Conservation (phyloP, 2,888 invertebrate species). For the Prosapia bicincta region DNA sequence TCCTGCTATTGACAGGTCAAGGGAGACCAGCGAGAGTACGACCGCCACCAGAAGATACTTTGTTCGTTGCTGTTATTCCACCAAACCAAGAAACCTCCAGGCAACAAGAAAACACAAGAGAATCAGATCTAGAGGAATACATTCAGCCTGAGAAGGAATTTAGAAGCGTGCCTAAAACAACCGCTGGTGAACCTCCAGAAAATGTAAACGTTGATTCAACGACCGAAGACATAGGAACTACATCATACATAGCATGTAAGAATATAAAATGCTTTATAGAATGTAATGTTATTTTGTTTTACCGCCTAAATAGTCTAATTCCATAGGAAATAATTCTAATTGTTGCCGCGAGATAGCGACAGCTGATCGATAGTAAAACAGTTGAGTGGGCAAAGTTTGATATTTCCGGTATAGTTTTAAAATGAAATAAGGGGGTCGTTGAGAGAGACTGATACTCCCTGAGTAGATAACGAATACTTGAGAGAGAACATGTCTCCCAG, state of each 20-base stretch:
- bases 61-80: slow-evolving; percentile 11
- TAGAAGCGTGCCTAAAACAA: neutral
- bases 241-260: slow-evolving; percentile 1
- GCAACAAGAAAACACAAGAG: slow-evolving; percentile 27
- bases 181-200: neutral
- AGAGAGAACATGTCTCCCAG: no score
- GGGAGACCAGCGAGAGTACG: slow-evolving; percentile 2
- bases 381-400: no score
- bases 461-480: no score
- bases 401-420: no score
- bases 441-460: no score
- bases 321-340: no score
- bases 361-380: no score
- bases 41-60: slow-evolving; percentile 5
- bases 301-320: no score
- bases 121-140: slow-evolving; percentile 35
- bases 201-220: neutral
- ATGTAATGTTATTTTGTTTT: no score
- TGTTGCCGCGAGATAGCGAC: no score
- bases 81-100: neutral
- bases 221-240: neutral
- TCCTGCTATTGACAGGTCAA: no score
- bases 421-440: no score
- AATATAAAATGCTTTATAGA: neutral
- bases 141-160: slow-evolving; percentile 15